Evolutionary conservation across 2,888 invertebrate genomes (phyloP).

Genomic region (Kuschelorhynchus macadamiae): DNA sequence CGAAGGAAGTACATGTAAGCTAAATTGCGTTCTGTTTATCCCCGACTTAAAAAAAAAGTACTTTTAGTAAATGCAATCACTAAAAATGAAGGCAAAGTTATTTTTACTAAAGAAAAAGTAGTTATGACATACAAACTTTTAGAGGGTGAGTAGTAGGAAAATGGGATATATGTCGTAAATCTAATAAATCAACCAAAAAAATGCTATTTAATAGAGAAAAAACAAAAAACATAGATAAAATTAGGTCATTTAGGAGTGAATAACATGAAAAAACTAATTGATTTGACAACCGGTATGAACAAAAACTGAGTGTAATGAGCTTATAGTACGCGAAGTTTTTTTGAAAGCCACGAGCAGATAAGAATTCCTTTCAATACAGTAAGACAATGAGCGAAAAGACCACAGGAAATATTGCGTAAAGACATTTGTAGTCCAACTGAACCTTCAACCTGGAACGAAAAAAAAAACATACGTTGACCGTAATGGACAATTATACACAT

Average conservation of each 20-base stretch:
- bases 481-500: constrained; percentile 63
- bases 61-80: constrained; percentile 58
- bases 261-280: constrained; percentile 39
- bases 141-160: constrained; percentile 41
- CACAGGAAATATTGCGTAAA: constrained; percentile 61
- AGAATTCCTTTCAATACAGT: constrained; percentile 59
- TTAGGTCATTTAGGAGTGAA: constrained; percentile 32
- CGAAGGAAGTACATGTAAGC: too few species aligned
- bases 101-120: constrained; percentile 51
- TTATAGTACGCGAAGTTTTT: constrained; percentile 4
- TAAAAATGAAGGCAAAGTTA: constrained; percentile 54
- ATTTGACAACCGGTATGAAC: constrained; percentile 35
- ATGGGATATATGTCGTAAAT: constrained; percentile 1
- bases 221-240: constrained; percentile 22
- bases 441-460: constrained; percentile 59
- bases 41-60: constrained; percentile 56
- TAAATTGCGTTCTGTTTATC: too few species aligned
- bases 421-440: too few species aligned
- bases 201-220: constrained; percentile 9
- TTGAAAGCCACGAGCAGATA: constrained; percentile 62
- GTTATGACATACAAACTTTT: constrained; percentile 49
- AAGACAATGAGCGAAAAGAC: constrained; percentile 58
- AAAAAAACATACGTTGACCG: constrained; percentile 60
- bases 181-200: background rate
- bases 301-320: constrained; percentile 19